Evolutionary conservation across 2,113 vertebrate genomes (phyloP), one percentile per base, ranked within the genome.

Genomic region (Cettia cetti): DNA sequence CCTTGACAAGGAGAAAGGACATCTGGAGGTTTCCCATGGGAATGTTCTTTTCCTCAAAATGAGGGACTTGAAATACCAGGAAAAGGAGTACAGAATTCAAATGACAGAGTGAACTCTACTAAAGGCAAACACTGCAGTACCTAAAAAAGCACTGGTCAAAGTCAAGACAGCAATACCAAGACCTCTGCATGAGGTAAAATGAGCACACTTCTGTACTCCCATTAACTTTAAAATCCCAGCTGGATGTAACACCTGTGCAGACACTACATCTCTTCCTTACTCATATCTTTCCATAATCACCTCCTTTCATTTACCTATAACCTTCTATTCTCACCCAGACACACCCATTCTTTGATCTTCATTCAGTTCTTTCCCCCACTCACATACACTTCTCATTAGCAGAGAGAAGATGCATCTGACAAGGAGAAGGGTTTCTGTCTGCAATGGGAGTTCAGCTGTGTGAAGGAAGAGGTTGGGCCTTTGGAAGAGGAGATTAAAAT

Each of bases 311-410:
- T 97, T 97, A 92, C 94, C 89, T 97, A 90, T 86, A 94, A 86
- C 90, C 68, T 92, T 63, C 92, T 93, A 86, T 91, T 96, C 93
- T 97, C 92, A 90, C 91, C 78, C 44, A 92, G 94, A 83, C 95
- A 95, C 96, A 94, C 93, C 94, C 80, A 80, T 74, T 49, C 93
- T 95, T 96, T 96, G 96, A 96, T 95, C 93, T 88, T 90, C 82
- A 68, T 95, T 90, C 90, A 83, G 79, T 82, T 93, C 95, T 95
- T 94, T 94, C 71, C 95, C 86, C 85, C 56, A 60, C 76, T 95
- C 72, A 54, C 90, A 86, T 39, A 93, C 50, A 35, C 16, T 65
- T 91, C 86, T 91, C 82, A 93, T 95, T 92, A 92, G 31, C 72
- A 77, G 68, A 86, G n/a, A 70, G 45, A 77, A 77, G 79, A 77